These are phyloP conservation scores for Eupleurogrammus muticus DNA, from an alignment of 2,797 vertebrate species.

Conservation along the genomic window DNA sequence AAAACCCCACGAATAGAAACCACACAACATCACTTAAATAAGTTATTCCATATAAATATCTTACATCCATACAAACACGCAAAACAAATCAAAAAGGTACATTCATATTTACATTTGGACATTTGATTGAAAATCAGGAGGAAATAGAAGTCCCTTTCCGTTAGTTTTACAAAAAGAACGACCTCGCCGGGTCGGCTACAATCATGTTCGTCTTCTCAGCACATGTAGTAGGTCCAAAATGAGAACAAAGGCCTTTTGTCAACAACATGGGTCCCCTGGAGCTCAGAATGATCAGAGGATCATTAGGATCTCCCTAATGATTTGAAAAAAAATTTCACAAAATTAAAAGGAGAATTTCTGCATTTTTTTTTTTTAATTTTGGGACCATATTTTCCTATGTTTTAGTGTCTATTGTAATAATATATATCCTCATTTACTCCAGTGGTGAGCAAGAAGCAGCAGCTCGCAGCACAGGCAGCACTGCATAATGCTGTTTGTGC, in stretches of 20 bases:
- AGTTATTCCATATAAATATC: constrained; percentile 64
- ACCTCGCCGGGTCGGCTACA: constrained; percentile 34
- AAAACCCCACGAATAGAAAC: constrained; percentile 49
- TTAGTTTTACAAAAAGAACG: constrained; percentile 30
- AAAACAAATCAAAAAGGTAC: constrained; percentile 29
- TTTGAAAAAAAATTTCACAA: too few relatives aligned
- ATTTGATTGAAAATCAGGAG: constrained; percentile 24
- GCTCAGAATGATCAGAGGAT: neutral
- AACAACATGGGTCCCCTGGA: neutral
- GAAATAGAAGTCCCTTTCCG: constrained; percentile 1
- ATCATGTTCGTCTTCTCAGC: constrained; percentile 48
- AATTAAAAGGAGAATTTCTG: neutral
- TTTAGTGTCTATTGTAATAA: too few relatives aligned
- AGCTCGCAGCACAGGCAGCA: too few relatives aligned
- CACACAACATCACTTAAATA: constrained; percentile 55
- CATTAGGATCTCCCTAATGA: too few relatives aligned
- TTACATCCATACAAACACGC: constrained; percentile 56
- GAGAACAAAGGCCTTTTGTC: constrained; percentile 15
- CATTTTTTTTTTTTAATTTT: too few relatives aligned
- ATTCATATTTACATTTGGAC: constrained; percentile 48
- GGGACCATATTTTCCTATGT: too few relatives aligned
- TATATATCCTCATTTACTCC: too few relatives aligned
- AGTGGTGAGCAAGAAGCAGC: too few relatives aligned
- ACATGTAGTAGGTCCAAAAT: constrained; percentile 39
- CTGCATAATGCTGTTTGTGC: too few relatives aligned